Evolutionary conservation across 2,113 vertebrate genomes (phyloP), one percentile per base, ranked within the genome.

Genomic region (Halcyon malimbica): DNA sequence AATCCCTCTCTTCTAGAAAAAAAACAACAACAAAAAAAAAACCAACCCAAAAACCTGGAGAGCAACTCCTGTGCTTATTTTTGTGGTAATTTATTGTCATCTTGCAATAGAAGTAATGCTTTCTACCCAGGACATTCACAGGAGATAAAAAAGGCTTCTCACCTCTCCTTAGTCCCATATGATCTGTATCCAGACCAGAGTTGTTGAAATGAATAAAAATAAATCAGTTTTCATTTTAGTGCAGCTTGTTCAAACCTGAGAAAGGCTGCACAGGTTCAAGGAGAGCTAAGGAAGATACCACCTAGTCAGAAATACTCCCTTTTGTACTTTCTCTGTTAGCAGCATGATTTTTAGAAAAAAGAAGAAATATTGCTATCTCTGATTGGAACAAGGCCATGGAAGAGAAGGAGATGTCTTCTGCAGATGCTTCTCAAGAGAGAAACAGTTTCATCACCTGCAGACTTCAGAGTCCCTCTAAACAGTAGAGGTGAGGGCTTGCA

Each of bases 151-250:
- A 92, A 85, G 44, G 20, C 8, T 63, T 50, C 74, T 95, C 29
- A 64, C 1, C 42, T 89, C 10, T 10, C 39, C 29, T 13, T 26
- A 7, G 25, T 39, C 69, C 33, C 17, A 81, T 79, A 83, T 71
- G 62, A 82, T 77, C 50, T 68, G 28, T 69, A 57, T 79, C 86
- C 53, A 56, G 94, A 91, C 56, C 60, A 79, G 69, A 70, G 42
- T 31, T 62, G 14, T 41, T 93, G 88, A 94, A 94, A 97, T 89
- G 24, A 35, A 35, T 35, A 35, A 35, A 67, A 94, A 94, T 89
- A 86, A 96, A 46, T 73, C 56, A 56, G 21, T 76, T 96, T 96
- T 93, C 92, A 96, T 96, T 97, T 97, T 60, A 86, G 79, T 82
- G 41, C 16, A 86, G 26, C 63, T 96, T 67, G 26, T 62, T 94